These are phyloP conservation scores for Anoplopoma fimbria DNA, from an alignment of 2,113 vertebrate species.

Conservation along the genomic window DNA sequence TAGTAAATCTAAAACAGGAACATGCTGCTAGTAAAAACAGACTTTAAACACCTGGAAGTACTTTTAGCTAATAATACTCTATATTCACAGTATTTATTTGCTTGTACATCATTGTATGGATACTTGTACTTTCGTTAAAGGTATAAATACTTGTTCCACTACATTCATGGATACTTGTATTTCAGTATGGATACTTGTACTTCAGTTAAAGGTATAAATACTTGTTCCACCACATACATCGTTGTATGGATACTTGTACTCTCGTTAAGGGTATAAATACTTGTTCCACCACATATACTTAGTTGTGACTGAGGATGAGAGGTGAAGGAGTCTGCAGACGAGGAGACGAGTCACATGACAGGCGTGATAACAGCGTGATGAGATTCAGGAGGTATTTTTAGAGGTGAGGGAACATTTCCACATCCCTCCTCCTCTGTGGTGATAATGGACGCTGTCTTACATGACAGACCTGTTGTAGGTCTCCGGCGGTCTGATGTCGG, in stretches of 20 bases:
- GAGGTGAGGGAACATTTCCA: neutral
- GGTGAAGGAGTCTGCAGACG: too few relatives aligned
- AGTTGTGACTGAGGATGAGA: neutral
- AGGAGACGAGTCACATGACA: conserved; percentile 42
- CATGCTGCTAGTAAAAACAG: too few relatives aligned
- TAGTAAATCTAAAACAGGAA: too few relatives aligned
- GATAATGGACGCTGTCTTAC: conserved; percentile 71
- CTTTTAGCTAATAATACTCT: too few relatives aligned
- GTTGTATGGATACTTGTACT: too few relatives aligned
- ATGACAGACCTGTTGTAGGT: conserved; percentile 87
- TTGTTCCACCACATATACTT: too few relatives aligned
- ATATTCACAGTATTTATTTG: neutral
- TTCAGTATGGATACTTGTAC: too few relatives aligned
- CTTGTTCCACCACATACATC: too few relatives aligned
- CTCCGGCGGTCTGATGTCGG: conserved; percentile 90
- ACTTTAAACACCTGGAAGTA: too few relatives aligned
- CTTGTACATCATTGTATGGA: too few relatives aligned
- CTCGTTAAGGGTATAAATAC: neutral
- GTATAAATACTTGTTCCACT: too few relatives aligned
- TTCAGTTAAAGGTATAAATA: neutral
- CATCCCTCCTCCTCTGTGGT: neutral
- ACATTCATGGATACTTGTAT: too few relatives aligned
- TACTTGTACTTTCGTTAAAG: neutral
- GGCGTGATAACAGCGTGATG: conserved; percentile 11
- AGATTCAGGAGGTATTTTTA: conserved; percentile 46